Conservation (phyloP, 2,113 vertebrate species). For the Forbesichthys agassizii region DNA sequence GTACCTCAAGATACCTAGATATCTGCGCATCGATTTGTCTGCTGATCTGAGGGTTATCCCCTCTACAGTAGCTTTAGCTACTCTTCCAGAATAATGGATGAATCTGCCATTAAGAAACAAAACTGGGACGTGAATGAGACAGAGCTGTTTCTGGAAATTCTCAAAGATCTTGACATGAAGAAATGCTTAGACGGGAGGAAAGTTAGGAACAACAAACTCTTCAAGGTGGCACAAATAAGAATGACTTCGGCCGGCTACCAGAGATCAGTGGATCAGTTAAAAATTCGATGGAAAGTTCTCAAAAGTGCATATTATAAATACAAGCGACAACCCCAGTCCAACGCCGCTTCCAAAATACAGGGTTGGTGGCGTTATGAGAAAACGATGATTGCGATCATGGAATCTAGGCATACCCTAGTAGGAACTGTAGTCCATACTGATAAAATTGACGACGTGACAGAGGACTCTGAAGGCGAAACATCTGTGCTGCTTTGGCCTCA, state of each 20-base stretch:
- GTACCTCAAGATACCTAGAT: not conserved
- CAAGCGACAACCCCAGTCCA: constrained; percentile 36
- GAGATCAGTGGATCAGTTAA: constrained; percentile 61
- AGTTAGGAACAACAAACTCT: constrained; percentile 58
- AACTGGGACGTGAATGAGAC: constrained; percentile 67
- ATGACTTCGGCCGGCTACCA: constrained; percentile 60
- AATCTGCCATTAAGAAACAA: constrained; percentile 53
- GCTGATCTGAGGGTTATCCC: not conserved
- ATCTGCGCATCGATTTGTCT: not conserved
- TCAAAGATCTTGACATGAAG: constrained; percentile 66
- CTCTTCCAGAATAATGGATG: constrained; percentile 44
- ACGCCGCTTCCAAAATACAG: constrained; percentile 49
- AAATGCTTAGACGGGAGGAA: constrained; percentile 63
- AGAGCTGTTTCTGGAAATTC: constrained; percentile 55
- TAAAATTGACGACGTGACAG: constrained; percentile 43
- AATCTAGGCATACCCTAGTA: constrained; percentile 55
- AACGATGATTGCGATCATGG: constrained; percentile 57
- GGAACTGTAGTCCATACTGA: constrained; percentile 37
- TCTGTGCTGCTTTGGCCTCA: constrained; percentile 46
- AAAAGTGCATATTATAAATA: constrained; percentile 65
- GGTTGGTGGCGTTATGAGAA: constrained; percentile 65
- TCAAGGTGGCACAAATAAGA: constrained; percentile 59
- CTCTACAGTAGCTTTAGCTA: not conserved
- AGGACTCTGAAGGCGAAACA: constrained; percentile 56
- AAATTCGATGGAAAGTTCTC: constrained; percentile 69